phyloP scores from a whole-genome alignment of 2,797 vertebrate genomes.

The Rallus crepitans region DNA sequence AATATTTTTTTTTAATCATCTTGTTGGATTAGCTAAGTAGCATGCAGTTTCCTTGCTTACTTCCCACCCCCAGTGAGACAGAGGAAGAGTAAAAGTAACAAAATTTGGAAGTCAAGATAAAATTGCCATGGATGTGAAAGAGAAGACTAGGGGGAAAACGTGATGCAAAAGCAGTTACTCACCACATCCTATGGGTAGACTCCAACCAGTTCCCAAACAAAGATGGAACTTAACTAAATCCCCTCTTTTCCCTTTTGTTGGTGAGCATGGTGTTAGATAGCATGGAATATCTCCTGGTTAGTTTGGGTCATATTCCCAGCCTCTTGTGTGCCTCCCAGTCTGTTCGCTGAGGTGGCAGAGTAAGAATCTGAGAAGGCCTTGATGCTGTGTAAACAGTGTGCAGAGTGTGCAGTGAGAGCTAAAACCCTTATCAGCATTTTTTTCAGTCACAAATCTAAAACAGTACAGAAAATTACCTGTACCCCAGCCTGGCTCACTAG shows the following conservation, averaged over 20 bases:
- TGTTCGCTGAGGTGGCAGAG: neutral
- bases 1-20: neutral
- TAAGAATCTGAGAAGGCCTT: neutral
- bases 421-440: neutral
- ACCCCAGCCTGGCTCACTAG: neutral
- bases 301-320: neutral
- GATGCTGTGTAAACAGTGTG: neutral
- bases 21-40: neutral
- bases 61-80: neutral
- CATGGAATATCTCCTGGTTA: neutral
- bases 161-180: neutral
- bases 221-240: neutral
- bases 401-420: neutral
- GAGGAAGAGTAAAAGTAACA: neutral
- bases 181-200: neutral
- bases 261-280: neutral
- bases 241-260: neutral
- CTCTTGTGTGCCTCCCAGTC: neutral
- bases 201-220: neutral
- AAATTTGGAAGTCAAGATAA: neutral
- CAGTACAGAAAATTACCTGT: neutral
- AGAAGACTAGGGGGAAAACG: neutral
- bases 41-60: rapidly evolving
- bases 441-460: neutral
- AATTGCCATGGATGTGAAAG: neutral